Evolutionary conservation across 2,113 vertebrate genomes (phyloP), one percentile per base, ranked within the genome.

Genomic region (Tringa solitaria): DNA sequence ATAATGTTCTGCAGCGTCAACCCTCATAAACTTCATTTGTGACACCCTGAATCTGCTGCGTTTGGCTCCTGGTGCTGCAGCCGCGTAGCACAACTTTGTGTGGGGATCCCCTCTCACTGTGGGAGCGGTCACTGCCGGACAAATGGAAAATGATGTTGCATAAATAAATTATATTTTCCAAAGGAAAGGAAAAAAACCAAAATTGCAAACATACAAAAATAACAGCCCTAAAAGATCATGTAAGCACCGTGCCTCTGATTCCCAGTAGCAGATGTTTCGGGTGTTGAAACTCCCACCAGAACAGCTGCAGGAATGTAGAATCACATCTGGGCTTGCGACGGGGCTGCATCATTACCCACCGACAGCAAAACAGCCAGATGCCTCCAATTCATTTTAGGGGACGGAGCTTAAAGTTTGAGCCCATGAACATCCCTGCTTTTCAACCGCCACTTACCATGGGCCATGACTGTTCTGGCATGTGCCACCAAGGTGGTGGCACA

Each of bases 301-400:
- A 98, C 98, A 98, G 98, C 98, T 98, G 98, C 97, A 96, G 97
- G 96, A 98, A 97, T 98, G 98, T 98, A 98, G 98, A 97, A 97
- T 98, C 98, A 98, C 98, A 98, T 98, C 98, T 98, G 98, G 98
- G 97, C 57, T 96, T 97, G 97, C 56, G 97, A 98, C 14, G 54
- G 26, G 96, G 95, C 97, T 94, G 98, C 98, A 97, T 98, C 97
- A 97, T 98, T 98, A 98, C 98, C 97, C 97, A 98, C 95, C 19
- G 33, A 97, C 97, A 97, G 98, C 97, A 96, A 96, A 97, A 89
- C 94, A 98, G 96, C 98, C 98, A 98, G 98, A 98, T 98, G 98
- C 97, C 98, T 96, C 95, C 95, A 95, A 97, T 98, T 97, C 97
- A 84, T 98, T 98, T 97, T 96, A 96, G 97, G 95, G 96, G 97